Evolutionary conservation across 2,888 invertebrate species (phyloP).

Genomic region (Ormia ochracea): DNA sequence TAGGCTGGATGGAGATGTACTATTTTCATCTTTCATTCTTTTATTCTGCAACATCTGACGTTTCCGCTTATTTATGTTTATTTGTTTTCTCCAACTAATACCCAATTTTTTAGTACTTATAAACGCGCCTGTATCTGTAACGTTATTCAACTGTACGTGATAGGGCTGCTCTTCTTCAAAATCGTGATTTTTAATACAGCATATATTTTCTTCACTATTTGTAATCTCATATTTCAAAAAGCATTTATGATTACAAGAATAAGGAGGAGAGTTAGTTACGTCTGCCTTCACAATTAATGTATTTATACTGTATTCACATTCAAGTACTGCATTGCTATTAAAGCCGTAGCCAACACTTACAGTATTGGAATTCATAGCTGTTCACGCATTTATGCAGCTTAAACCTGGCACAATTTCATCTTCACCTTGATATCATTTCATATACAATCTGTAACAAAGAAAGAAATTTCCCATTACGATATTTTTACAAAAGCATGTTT

Average conservation of each 20-base stretch:
- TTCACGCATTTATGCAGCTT: conserved; percentile 28
- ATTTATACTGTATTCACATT: conserved; percentile 36
- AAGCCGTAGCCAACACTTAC: conserved; percentile 38
- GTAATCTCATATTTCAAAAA: conserved; percentile 32
- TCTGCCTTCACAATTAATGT: conserved; percentile 33
- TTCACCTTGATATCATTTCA: too few species aligned
- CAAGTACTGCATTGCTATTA: conserved; percentile 36
- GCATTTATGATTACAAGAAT: conserved; percentile 12
- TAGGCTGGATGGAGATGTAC: conserved; percentile 20
- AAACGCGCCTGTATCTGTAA: neutral
- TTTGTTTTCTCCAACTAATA: conserved; percentile 35
- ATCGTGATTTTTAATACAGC: neutral
- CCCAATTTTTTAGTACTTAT: conserved; percentile 27
- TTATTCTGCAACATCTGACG: conserved; percentile 20
- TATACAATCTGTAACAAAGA: too few species aligned
- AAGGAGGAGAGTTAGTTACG: neutral
- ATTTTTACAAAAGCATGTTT: too few species aligned
- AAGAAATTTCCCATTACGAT: too few species aligned
- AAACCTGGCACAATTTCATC: too few species aligned
- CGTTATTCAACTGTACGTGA: neutral
- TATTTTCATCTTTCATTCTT: conserved; percentile 8
- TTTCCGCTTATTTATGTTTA: conserved; percentile 35
- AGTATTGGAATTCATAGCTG: conserved; percentile 49
- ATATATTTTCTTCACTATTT: neutral
- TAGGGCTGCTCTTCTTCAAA: neutral